A percentile compares a stretch with the other conserved stretches of the same genome.
These are phyloP conservation scores for Oryzias woworae DNA, from an alignment of 2,113 vertebrate species.

Conservation along the genomic window DNA sequence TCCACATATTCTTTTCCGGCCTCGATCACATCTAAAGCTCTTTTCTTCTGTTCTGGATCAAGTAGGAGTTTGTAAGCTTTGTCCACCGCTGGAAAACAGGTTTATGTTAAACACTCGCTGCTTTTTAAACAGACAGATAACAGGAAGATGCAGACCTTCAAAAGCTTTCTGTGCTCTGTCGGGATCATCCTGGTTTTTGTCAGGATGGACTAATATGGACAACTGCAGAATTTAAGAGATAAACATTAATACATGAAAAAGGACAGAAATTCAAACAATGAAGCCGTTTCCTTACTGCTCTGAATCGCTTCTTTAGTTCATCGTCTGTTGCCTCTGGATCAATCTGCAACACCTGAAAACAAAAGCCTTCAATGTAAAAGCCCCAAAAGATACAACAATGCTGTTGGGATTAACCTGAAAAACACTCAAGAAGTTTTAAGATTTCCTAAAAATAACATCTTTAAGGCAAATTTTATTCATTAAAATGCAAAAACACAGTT, in stretches of 20 bases:
- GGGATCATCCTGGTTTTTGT: constrained; percentile 95
- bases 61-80: constrained; percentile 95
- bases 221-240: constrained; percentile 74
- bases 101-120: too few relatives aligned
- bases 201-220: constrained; percentile 97
- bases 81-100: constrained; percentile 86
- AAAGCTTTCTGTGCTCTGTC: constrained; percentile 96
- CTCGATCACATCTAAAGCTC: constrained; percentile 93
- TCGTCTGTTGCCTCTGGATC: constrained; percentile 97
- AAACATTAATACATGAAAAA: constrained; percentile 9
- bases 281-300: constrained; percentile 80
- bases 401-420: not conserved
- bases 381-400: not conserved
- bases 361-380: too few relatives aligned
- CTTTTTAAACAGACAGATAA: not conserved
- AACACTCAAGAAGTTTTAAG: too few relatives aligned
- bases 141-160: constrained; percentile 82
- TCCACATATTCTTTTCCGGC: constrained; percentile 96
- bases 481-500: too few relatives aligned
- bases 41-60: constrained; percentile 96
- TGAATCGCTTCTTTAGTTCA: constrained; percentile 96
- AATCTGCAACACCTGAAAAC: constrained; percentile 87
- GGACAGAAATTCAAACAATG: too few relatives aligned
- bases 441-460: too few relatives aligned
- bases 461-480: too few relatives aligned